A percentile compares a stretch with the other conserved stretches of the same genome.
phyloP scores from a whole-genome alignment of 2,888 invertebrate species.

The Colletes collaris region DNA sequence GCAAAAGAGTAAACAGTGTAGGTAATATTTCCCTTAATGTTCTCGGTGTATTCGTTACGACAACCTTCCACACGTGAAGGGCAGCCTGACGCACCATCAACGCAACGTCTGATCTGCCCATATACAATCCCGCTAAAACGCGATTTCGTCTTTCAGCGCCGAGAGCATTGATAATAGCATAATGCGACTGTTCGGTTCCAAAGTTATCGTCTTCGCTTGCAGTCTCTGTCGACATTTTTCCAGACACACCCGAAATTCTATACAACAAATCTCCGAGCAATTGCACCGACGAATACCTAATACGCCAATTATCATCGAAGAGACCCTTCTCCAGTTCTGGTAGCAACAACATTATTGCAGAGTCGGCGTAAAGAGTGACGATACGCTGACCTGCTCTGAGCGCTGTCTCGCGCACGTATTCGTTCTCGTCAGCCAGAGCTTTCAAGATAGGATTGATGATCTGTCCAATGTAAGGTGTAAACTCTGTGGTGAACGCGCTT shows the following conservation, averaged over 20 bases:
- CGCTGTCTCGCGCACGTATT: conserved; percentile 98
- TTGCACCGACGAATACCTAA: conserved; percentile 95
- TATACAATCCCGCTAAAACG: conserved; percentile 97
- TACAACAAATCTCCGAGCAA: conserved; percentile 97
- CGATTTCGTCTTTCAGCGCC: conserved; percentile 95
- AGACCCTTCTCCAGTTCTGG: conserved; percentile 97
- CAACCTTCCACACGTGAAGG: conserved; percentile 99
- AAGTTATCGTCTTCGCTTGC: conserved; percentile 99
- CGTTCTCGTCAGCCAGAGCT: conserved; percentile 99
- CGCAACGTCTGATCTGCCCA: conserved; percentile 98
- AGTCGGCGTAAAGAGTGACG: conserved; percentile 97
- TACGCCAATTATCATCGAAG: conserved; percentile 99
- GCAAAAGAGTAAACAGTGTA: conserved; percentile 94
- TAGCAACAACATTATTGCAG: conserved; percentile 94
- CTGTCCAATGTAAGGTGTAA: conserved; percentile 97
- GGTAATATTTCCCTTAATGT: conserved; percentile 98
- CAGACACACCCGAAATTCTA: conserved; percentile 98
- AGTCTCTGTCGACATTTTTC: conserved; percentile 99
- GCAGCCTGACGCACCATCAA: conserved; percentile 98
- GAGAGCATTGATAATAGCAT: conserved; percentile 94
- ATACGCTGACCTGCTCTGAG: conserved; percentile 98
- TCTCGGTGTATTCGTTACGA: conserved; percentile 98
- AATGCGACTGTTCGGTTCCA: conserved; percentile 97
- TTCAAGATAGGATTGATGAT: conserved; percentile 98
- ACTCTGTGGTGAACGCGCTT: conserved; percentile 96